Evolutionary conservation across 2,888 invertebrate species (phyloP), one percentile per base, ranked within the genome.

Genomic region (Ashinkailepas kermadecensis): DNA sequence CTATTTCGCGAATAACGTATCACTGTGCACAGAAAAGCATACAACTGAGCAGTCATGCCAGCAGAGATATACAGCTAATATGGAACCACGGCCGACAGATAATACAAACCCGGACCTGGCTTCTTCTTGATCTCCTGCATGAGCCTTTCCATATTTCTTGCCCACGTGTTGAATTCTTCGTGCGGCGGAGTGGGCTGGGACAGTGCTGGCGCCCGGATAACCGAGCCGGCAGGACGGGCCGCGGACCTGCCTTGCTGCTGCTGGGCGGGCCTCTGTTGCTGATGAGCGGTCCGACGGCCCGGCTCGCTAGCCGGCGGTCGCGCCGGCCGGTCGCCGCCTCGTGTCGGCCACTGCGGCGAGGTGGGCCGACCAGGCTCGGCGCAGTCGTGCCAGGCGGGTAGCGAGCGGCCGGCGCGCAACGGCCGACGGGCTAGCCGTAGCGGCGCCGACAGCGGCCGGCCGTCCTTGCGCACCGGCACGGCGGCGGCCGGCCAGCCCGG

Each of bases 71-170:
- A 39, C 39, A 39, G 39, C 39, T 39, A 39, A 39, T 39, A 39
- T 39, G 39, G 39, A 39, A 39, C 39, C 39, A 39, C 39, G 4
- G 39, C 39, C 39, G 39, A 39, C 39, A 39, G 39, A 39, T 39
- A 39, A 39, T 39, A 39, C 39, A 39, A 1, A 39, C 39, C 39
- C 39, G 39, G 2, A 79, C 79, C 79, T 15, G 79, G 58, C 9
- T 58, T n/a, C 25, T 79, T 79, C 15, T n/a, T 25, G 57, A 79
- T 79, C 7, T 79, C 79, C 18, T 58, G 79, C 79, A 79, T 58
- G 7, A 58, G 23, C 8, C 15, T 11, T 4, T 23, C 58, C 23
- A 79, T 13, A 7, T 58, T 21, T 13, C 12, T n/a, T 2, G 59
- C 13, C 79, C 79, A 79, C 23, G 15, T 21, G 9, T 9, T 58